phyloP scores from a whole-genome alignment of 1,140 invertebrate genomes.

The Macrobrachium rosenbergii region DNA sequence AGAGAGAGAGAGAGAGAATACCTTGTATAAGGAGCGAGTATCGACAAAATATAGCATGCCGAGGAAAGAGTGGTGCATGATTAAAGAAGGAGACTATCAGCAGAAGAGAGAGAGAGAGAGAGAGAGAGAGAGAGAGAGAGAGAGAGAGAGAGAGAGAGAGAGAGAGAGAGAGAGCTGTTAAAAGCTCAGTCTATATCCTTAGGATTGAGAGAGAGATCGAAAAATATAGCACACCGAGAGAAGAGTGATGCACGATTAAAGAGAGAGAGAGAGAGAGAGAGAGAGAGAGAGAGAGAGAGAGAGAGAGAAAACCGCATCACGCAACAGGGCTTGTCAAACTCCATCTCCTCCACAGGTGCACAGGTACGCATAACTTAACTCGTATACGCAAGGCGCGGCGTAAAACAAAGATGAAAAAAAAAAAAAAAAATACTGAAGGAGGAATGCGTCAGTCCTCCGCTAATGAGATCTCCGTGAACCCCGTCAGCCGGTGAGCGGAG shows the following conservation, averaged over 20 bases:
- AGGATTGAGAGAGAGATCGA: neutral
- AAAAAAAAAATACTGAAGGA: neutral
- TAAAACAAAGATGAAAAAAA: too few relatives aligned
- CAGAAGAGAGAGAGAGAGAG: neutral
- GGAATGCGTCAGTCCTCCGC: neutral
- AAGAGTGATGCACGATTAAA: neutral
- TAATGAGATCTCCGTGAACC: neutral
- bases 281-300: neutral
- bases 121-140: conserved; percentile 3
- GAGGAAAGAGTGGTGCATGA: too few relatives aligned
- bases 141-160: conserved; percentile 21
- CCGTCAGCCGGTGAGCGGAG: neutral
- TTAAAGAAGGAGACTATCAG: neutral
- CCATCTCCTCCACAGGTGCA: neutral
- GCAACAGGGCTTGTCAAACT: neutral
- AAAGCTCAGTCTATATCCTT: neutral
- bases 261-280: neutral
- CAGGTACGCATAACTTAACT: neutral
- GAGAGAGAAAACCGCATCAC: neutral
- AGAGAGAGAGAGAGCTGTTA: neutral
- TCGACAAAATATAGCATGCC: neutral
- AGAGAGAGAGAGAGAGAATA: too few relatives aligned
- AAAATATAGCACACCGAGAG: too few relatives aligned
- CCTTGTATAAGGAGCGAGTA: too few relatives aligned
- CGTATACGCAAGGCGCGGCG: too few relatives aligned